phyloP scores from a whole-genome alignment of 2,888 invertebrate species.

The Dyspetes luteomarginatus region DNA sequence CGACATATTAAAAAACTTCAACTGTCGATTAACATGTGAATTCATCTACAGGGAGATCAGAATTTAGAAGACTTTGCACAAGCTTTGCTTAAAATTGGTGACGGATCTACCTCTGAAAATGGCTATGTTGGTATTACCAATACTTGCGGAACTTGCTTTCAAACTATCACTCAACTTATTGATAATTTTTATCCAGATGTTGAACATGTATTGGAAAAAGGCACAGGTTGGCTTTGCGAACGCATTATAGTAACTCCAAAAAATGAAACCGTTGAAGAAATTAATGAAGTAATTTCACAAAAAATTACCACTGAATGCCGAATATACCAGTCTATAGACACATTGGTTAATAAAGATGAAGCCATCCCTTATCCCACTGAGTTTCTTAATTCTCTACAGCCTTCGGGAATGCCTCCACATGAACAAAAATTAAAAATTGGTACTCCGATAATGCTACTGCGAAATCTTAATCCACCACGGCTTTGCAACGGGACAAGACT shows the following conservation, averaged over 20 bases:
- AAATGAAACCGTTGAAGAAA: not conserved
- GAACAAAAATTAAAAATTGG: no score
- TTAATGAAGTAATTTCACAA: not conserved
- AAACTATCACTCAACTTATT: not conserved
- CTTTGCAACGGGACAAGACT: no score
- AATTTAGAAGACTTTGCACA: not conserved
- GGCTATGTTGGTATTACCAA: not conserved
- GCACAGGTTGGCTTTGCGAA: slow-evolving; percentile 13
- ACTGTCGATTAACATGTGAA: slow-evolving; percentile 14
- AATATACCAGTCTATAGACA: slow-evolving; percentile 56
- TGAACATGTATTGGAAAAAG: not conserved
- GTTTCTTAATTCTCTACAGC: slow-evolving; percentile 72
- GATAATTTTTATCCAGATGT: slow-evolving; percentile 9
- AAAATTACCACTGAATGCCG: not conserved
- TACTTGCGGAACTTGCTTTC: not conserved
- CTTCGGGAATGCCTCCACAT: slow-evolving; percentile 71
- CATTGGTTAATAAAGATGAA: slow-evolving; percentile 54
- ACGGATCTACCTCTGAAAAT: slow-evolving; percentile 7
- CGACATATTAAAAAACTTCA: not conserved
- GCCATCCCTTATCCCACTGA: slow-evolving; percentile 70
- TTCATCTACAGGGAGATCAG: not conserved
- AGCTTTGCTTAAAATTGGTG: not conserved
- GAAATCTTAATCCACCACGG: no score
- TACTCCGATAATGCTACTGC: no score
- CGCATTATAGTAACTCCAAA: slow-evolving; percentile 12